Conservation (phyloP, 2,113 vertebrate genomes). For the Carassius gibelio region DNA sequence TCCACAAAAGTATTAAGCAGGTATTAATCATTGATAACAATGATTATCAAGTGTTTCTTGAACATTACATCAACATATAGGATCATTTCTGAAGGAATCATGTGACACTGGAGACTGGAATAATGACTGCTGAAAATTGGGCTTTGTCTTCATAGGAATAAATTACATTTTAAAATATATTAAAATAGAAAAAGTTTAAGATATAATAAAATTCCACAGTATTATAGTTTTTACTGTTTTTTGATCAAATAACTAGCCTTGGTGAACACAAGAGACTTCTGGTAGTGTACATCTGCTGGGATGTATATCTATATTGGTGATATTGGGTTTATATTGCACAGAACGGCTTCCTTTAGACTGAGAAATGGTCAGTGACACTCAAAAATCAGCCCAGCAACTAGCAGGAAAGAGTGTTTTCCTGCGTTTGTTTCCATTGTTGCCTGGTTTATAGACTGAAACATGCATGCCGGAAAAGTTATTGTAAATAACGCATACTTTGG, state of each 20-base stretch:
- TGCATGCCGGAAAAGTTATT: constrained; percentile 4
- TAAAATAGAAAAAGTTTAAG: not conserved
- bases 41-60: not conserved
- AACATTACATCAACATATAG: not conserved
- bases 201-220: not conserved
- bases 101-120: not conserved
- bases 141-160: not conserved
- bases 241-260: not conserved
- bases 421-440: constrained; percentile 38
- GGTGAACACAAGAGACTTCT: not conserved
- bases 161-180: not conserved
- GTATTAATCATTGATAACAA: too few relatives aligned
- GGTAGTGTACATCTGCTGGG: too few relatives aligned
- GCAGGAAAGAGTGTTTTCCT: constrained; percentile 41
- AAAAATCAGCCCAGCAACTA: not conserved
- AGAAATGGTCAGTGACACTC: constrained; percentile 13
- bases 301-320: not conserved
- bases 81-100: not conserved
- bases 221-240: not conserved
- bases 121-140: too few relatives aligned
- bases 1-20: not conserved
- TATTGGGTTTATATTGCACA: constrained; percentile 2
- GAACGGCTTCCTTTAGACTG: constrained; percentile 6
- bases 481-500: not conserved
- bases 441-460: constrained; percentile 5